Percentiles rank a stretch among this genome's conserved stretches.
These are phyloP conservation scores for Myotis yumanensis DNA, from an alignment of 2,113 vertebrate genomes.

Conservation along the genomic window DNA sequence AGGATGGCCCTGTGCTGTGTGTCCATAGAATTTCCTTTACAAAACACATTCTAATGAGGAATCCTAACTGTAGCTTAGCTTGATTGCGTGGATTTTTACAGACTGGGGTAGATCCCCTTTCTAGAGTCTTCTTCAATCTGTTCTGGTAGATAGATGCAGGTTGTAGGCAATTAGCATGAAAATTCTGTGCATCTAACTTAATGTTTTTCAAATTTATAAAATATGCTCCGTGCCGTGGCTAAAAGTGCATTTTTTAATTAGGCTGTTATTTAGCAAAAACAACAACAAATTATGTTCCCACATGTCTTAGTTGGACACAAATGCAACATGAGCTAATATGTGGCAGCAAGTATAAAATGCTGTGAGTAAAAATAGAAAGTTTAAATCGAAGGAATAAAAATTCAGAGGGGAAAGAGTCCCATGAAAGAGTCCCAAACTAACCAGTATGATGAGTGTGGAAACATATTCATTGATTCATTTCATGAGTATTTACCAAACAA, in stretches of 20 bases:
- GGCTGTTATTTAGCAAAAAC: neutral
- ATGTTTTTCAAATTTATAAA: conserved; percentile 16
- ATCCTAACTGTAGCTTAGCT: neutral
- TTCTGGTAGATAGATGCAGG: neutral
- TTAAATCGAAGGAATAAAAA: neutral
- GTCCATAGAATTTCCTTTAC: neutral
- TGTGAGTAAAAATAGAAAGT: neutral
- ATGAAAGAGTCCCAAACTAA: neutral
- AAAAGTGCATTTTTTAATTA: conserved; percentile 5
- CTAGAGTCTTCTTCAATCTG: neutral
- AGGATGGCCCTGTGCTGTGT: neutral
- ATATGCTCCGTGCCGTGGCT: neutral
- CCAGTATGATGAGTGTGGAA: neutral
- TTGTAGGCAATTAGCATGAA: neutral
- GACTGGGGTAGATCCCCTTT: neutral
- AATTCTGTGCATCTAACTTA: neutral
- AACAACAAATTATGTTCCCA: neutral
- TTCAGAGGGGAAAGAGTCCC: neutral
- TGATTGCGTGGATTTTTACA: neutral
- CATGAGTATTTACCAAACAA: neutral
- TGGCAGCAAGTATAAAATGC: neutral
- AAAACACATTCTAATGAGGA: conserved; percentile 9
- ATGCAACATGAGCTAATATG: neutral
- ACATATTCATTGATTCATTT: neutral
- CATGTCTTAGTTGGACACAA: neutral